Conservation (phyloP, 2,888 invertebrate species). For the Ctenicera cuprea region DNA sequence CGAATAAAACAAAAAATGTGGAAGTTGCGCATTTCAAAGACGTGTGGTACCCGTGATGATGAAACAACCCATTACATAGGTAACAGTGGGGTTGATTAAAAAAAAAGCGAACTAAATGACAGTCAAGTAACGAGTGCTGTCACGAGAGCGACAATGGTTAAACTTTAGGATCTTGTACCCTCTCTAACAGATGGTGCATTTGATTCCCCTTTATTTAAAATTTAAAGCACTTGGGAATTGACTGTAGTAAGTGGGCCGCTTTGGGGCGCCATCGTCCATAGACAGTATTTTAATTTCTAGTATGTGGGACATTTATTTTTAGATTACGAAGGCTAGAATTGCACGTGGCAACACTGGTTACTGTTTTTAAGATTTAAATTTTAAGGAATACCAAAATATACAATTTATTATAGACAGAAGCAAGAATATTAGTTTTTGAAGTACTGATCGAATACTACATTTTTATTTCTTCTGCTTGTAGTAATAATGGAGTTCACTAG, state of each 20-base stretch:
- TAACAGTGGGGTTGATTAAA: background rate
- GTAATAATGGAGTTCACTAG: slow-evolving; percentile 34
- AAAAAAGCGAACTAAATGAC: background rate
- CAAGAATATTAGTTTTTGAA: too few species aligned
- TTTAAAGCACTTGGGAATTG: slow-evolving; percentile 33
- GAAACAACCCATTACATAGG: too few species aligned
- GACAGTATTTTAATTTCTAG: slow-evolving; percentile 31
- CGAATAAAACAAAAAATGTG: too few species aligned
- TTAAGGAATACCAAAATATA: too few species aligned
- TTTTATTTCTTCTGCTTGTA: background rate
- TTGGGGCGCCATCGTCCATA: slow-evolving; percentile 18
- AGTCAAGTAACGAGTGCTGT: background rate
- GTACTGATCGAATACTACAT: background rate
- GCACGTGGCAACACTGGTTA: slow-evolving; percentile 1
- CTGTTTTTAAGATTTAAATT: background rate
- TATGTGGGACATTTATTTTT: slow-evolving; percentile 36
- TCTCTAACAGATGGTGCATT: slow-evolving; percentile 29
- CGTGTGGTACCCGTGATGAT: too few species aligned
- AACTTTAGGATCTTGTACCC: background rate
- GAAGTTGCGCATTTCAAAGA: too few species aligned
- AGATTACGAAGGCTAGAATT: slow-evolving; percentile 18
- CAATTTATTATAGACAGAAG: too few species aligned
- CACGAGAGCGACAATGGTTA: background rate
- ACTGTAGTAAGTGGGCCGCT: slow-evolving; percentile 29
- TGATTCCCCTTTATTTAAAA: slow-evolving; percentile 27